Conservation (phyloP, 2,113 vertebrate genomes). For the Periophthalmus modestus region DNA sequence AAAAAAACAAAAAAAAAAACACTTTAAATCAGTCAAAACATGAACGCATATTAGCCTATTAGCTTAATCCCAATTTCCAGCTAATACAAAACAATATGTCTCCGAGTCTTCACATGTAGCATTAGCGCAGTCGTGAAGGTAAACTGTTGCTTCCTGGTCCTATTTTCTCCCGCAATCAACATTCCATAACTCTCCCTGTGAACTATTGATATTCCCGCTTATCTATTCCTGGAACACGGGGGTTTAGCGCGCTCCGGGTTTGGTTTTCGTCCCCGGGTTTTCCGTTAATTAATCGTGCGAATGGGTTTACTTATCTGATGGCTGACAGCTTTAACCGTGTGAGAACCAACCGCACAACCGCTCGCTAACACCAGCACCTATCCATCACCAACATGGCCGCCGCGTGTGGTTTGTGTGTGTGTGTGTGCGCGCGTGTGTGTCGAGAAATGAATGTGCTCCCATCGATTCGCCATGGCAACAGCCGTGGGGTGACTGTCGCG, state of each 20-base stretch:
- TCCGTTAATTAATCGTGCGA: constrained; percentile 69
- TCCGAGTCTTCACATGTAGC: no score
- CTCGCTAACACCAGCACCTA: constrained; percentile 19
- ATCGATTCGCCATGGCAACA: constrained; percentile 73
- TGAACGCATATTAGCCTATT: no score
- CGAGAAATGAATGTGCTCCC: constrained; percentile 54
- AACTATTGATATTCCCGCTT: background rate
- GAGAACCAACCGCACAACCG: constrained; percentile 5
- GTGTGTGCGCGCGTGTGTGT: constrained; percentile 30
- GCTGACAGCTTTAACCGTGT: constrained; percentile 38
- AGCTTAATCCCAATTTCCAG: no score
- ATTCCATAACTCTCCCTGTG: background rate
- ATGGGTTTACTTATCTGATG: constrained; percentile 70
- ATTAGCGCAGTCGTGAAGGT: background rate
- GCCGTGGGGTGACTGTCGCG: constrained; percentile 55
- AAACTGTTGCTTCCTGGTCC: background rate
- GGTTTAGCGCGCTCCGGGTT: constrained; percentile 14
- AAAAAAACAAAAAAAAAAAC: no score
- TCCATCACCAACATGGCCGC: constrained; percentile 46
- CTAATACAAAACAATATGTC: no score
- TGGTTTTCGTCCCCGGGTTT: constrained; percentile 34
- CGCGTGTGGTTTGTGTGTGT: constrained; percentile 23
- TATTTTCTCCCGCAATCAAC: background rate
- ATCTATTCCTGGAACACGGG: background rate
- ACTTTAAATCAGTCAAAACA: no score